Percentiles rank a stretch among this genome's conserved stretches.
These are phyloP conservation scores for Morelia viridis DNA, from an alignment of 2,797 vertebrate genomes.

Conservation along the genomic window DNA sequence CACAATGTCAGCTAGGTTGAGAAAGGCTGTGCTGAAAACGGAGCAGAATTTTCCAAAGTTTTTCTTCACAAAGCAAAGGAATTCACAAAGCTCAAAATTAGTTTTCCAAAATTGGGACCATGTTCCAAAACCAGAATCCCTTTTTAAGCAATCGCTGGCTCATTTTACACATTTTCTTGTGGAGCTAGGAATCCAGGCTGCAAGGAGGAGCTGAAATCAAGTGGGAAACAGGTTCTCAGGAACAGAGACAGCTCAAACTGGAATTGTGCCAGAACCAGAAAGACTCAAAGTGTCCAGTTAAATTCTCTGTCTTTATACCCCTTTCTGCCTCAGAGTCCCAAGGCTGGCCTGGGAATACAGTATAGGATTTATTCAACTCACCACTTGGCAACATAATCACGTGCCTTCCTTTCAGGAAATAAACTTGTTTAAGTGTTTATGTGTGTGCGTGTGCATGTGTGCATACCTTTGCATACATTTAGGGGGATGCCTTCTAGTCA, in stretches of 20 bases:
- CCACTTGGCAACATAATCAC: neutral
- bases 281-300: neutral
- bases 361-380: neutral
- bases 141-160: neutral
- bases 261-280: neutral
- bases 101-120: neutral
- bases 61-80: neutral
- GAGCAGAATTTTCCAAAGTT: neutral
- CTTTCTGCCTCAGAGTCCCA: neutral
- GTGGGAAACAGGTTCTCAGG: neutral
- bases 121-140: neutral
- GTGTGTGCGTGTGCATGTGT: accelerated
- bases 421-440: neutral
- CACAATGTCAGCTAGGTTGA: neutral
- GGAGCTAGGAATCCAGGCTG: neutral
- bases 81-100: neutral
- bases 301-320: neutral
- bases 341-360: neutral
- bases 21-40: constrained; percentile 22
- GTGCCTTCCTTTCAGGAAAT: neutral
- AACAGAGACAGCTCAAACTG: neutral
- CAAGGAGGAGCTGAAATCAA: neutral
- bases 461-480: too few species aligned
- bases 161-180: too few species aligned
- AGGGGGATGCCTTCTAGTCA: neutral